phyloP scores from a whole-genome alignment of 2,113 vertebrate species.

The Cercocebus atys region DNA sequence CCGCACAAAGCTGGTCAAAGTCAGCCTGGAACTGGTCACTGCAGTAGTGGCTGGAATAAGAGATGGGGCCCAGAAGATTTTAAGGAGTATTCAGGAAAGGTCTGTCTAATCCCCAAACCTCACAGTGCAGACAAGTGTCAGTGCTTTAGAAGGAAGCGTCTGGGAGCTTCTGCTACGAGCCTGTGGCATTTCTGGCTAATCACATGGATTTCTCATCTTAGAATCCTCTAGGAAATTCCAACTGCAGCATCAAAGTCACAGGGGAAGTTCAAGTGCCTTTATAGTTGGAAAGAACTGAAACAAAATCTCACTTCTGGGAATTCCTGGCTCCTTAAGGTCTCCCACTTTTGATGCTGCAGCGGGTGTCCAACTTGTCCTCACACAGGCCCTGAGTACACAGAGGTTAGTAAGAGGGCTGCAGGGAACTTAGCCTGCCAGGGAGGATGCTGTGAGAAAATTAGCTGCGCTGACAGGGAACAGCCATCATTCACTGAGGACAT shows the following conservation, averaged over 20 bases:
- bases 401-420: neutral
- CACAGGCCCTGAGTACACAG: neutral
- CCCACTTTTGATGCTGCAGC: rapidly evolving
- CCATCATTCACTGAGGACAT: neutral
- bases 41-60: neutral
- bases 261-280: neutral
- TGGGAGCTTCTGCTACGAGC: neutral
- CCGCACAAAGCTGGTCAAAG: neutral
- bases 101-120: neutral
- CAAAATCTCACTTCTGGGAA: neutral
- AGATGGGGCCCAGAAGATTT: neutral
- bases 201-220: neutral
- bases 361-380: neutral
- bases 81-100: rapidly evolving
- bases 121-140: neutral
- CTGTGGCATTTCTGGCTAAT: neutral
- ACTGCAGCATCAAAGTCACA: neutral
- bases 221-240: neutral
- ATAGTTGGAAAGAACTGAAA: neutral
- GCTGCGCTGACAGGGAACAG: rapidly evolving
- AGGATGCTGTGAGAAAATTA: neutral
- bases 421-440: neutral
- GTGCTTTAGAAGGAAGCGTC: neutral
- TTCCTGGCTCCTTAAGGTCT: neutral
- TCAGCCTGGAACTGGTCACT: neutral